Evolutionary conservation across 30 jellyfish, hydroid and myxozoan genomes (phyloP).

Genomic region (Aurelia sp.): DNA sequence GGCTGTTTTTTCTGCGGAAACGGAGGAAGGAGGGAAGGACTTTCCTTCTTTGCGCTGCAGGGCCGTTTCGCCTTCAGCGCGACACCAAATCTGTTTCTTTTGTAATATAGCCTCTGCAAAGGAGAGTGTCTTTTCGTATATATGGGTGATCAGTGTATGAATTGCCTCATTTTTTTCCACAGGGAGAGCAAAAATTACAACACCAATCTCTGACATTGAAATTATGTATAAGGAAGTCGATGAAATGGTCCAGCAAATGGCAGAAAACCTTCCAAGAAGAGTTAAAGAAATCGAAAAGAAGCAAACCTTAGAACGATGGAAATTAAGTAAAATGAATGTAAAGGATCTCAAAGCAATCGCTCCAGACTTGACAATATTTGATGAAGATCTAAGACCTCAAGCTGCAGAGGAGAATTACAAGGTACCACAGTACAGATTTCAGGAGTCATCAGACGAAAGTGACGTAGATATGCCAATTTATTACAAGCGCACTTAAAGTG

Average conservation of each 20-base stretch:
- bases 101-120: no score
- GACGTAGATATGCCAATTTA: neutral
- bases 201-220: neutral
- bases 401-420: neutral
- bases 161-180: neutral
- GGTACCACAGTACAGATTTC: neutral
- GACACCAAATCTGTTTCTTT: no score
- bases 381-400: neutral
- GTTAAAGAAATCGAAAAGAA: neutral
- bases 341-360: neutral
- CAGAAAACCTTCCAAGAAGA: neutral
- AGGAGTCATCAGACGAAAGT: neutral
- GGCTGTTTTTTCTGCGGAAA: no score
- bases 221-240: neutral
- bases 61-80: no score
- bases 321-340: neutral
- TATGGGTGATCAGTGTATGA: no score
- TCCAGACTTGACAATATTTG: conserved; percentile 7
- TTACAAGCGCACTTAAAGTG: neutral
- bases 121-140: no score
- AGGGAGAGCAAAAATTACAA: neutral
- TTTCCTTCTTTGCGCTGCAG: no score
- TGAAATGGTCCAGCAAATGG: neutral
- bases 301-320: neutral
- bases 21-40: no score